Conservation (phyloP, 1,140 invertebrate genomes). For the Ceratosolen fusciceps region DNA sequence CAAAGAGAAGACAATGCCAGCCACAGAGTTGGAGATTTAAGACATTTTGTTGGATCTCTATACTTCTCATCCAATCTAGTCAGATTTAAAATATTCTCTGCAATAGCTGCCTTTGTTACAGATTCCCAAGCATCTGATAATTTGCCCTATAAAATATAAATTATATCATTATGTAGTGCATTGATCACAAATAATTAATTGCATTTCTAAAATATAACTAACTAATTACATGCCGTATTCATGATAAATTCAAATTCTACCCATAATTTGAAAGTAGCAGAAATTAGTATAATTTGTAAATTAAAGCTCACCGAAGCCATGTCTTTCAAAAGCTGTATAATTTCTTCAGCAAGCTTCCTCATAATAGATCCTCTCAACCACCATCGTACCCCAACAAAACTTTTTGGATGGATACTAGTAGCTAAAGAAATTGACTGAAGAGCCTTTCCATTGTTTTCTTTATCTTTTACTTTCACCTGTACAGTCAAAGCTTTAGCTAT, state of each 20-base stretch:
- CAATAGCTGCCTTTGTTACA: conserved; percentile 91
- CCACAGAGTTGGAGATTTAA: conserved; percentile 90
- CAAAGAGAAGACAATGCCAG: conserved; percentile 92
- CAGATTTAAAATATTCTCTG: conserved; percentile 89
- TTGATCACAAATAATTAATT: neutral
- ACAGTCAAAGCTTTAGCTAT: conserved; percentile 89
- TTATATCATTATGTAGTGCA: neutral
- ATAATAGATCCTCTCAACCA: conserved; percentile 88
- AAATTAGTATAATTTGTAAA: neutral
- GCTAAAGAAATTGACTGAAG: conserved; percentile 75
- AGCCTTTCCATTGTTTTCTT: conserved; percentile 77
- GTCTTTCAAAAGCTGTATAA: conserved; percentile 90
- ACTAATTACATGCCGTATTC: too few species aligned
- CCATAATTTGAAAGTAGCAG: too few species aligned
- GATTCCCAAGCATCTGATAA: conserved; percentile 88
- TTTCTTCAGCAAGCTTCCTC: conserved; percentile 87
- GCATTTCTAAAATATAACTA: neutral
- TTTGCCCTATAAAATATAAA: conserved; percentile 77
- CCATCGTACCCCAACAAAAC: conserved; percentile 79
- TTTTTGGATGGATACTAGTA: conserved; percentile 74
- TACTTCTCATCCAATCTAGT: conserved; percentile 85
- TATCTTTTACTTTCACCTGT: conserved; percentile 87
- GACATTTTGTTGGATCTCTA: conserved; percentile 81
- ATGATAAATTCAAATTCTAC: too few species aligned
- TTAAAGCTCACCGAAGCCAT: conserved; percentile 86